phyloP scores from a whole-genome alignment of 2,888 invertebrate genomes.

The Punctoribates punctum region DNA sequence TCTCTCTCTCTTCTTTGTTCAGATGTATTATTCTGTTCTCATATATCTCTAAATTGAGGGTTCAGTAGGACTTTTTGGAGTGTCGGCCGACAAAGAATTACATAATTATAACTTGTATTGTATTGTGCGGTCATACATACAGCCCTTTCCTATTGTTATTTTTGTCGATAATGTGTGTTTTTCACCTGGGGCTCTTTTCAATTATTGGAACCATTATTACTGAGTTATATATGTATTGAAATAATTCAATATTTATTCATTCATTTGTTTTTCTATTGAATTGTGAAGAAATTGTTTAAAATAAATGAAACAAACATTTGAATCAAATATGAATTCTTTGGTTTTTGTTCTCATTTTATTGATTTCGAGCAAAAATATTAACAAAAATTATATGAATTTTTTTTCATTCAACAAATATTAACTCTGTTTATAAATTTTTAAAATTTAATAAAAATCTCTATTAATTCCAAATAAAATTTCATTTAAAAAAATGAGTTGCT shows the following conservation, averaged over 20 bases:
- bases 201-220: not conserved
- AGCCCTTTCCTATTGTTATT: constrained; percentile 10
- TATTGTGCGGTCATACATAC: constrained; percentile 7
- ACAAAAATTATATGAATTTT: too few relatives aligned
- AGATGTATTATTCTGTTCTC: not conserved
- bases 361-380: too few relatives aligned
- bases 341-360: too few relatives aligned
- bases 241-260: not conserved
- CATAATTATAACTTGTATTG: constrained; percentile 24
- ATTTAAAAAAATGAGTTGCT: too few relatives aligned
- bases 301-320: not conserved
- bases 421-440: too few relatives aligned
- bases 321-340: not conserved
- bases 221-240: not conserved
- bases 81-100: constrained; percentile 16
- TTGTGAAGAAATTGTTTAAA: not conserved
- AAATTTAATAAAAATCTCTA: too few relatives aligned
- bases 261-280: not conserved
- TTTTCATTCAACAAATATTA: too few relatives aligned
- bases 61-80: not conserved
- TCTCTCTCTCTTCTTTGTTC: not conserved
- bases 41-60: not conserved
- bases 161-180: not conserved
- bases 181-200: constrained; percentile 14
- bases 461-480: too few relatives aligned